Base-by-base conservation (phyloP, 2,797 vertebrate species). In the Morus bassanus region DNA sequence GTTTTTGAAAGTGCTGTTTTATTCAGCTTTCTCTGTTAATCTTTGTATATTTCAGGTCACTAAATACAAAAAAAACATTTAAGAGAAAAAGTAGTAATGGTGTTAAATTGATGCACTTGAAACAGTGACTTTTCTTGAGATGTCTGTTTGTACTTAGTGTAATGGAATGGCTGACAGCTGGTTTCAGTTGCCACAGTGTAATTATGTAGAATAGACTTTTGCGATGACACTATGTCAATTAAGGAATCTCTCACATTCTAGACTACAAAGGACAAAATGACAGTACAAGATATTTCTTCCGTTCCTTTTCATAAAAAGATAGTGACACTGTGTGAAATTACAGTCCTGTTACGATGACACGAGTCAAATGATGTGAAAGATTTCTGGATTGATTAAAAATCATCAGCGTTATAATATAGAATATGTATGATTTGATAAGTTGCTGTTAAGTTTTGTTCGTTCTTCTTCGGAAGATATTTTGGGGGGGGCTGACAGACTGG, bases 101-200 rank as follows among this genome's bases (percentile, higher is more conserved):
- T 85, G 94, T 97, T 97, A 96, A 97, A 97, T 95, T 90, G 91
- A 96, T 96, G 68, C 91, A 80, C 64, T 93, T 84, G 90, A 88
- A 95, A 88, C 82, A 73, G 72, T 89, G 93, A 96, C 74, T 96
- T 96, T 97, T 96, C 96, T 95, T 96, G 90, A 96, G 92, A 94
- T 95, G 90, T 97, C 95, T 97, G 69, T 97, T 96, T 97, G 92
- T 97, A 91, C 80, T 95, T 93, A 80, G 68, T 92, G 63, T 97
- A 95, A 96, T 95, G 85, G 93, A 97, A 95, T 96, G 93, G 89
- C 96, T 97, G 96, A 96, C 97, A 97, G 97, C 95, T 96, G 97
- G 95, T 96, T 97, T 97, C 92, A 92, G 87, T 97, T 96, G 93
- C 96, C 75, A 86, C 97, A 90, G 85, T 92, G 94, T 97, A 97